Evolutionary conservation across 1,140 invertebrate species (phyloP).

Genomic region (Sesamia nonagrioides): DNA sequence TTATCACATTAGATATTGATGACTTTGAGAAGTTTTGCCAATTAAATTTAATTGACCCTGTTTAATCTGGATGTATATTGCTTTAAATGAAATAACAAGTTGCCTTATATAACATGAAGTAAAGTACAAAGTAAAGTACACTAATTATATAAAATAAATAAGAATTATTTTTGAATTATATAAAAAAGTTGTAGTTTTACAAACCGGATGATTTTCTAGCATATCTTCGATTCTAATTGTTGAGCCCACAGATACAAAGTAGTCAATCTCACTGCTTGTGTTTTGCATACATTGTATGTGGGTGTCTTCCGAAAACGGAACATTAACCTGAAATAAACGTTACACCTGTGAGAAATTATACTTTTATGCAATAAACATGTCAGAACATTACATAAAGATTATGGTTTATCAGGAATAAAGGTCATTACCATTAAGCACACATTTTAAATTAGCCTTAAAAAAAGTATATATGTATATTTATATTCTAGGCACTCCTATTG

Average conservation of each 20-base stretch:
- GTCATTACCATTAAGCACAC: too few species aligned
- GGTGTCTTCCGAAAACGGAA: constrained; percentile 89
- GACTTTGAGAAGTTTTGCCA: too few species aligned
- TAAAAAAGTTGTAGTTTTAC: constrained; percentile 48
- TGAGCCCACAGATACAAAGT: constrained; percentile 91
- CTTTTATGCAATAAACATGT: too few species aligned
- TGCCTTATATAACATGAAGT: too few species aligned
- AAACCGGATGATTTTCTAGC: constrained; percentile 84
- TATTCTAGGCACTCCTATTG: too few species aligned
- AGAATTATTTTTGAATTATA: background rate
- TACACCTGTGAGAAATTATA: background rate
- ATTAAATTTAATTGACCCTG: too few species aligned
- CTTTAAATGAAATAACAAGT: too few species aligned
- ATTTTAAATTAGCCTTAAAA: too few species aligned
- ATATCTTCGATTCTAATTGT: constrained; percentile 85
- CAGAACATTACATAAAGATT: background rate
- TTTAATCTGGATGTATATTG: too few species aligned
- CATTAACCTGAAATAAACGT: constrained; percentile 87
- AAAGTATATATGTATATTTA: too few species aligned
- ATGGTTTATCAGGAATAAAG: background rate
- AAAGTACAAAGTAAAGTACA: constrained; percentile 90
- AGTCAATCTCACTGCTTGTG: constrained; percentile 91
- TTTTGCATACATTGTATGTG: constrained; percentile 91
- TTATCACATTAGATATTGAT: too few species aligned
- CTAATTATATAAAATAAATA: too few species aligned